phyloP scores from a whole-genome alignment of 2,797 vertebrate genomes.

The Apogon talboti region DNA sequence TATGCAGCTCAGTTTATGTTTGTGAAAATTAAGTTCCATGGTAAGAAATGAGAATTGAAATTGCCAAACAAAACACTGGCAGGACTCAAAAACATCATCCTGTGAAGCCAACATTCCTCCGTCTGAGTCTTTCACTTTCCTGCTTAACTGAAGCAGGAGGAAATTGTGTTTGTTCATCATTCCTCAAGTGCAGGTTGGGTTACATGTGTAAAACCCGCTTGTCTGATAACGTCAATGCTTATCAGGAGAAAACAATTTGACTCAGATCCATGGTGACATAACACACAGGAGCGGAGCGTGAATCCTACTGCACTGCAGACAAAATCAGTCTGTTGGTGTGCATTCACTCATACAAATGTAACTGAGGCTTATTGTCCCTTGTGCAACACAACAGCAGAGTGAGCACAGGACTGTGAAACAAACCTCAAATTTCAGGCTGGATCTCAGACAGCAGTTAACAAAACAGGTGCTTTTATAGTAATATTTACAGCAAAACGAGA shows the following conservation, averaged over 20 bases:
- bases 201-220: conserved; percentile 9
- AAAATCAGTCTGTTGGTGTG: conserved; percentile 59
- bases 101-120: conserved; percentile 37
- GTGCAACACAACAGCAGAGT: conserved; percentile 32
- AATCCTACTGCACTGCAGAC: conserved; percentile 53
- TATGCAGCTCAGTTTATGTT: conserved; percentile 25
- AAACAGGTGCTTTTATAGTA: too few relatives aligned
- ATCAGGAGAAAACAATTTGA: conserved; percentile 43
- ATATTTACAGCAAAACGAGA: too few relatives aligned
- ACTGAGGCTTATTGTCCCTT: conserved; percentile 59
- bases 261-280: conserved; percentile 46
- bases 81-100: conserved; percentile 28
- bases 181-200: conserved; percentile 16
- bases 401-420: conserved; percentile 15
- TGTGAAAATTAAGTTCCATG: conserved; percentile 28
- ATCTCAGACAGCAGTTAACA: not conserved
- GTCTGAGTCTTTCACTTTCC: conserved; percentile 15
- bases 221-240: conserved; percentile 22
- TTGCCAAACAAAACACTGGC: conserved; percentile 45
- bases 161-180: conserved; percentile 35
- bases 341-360: conserved; percentile 59
- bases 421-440: not conserved
- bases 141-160: conserved; percentile 3
- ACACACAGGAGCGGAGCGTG: conserved; percentile 46
- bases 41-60: conserved; percentile 26